Evolutionary conservation across 2,797 vertebrate species (phyloP).

Genomic region (Ctenopoma multispine): DNA sequence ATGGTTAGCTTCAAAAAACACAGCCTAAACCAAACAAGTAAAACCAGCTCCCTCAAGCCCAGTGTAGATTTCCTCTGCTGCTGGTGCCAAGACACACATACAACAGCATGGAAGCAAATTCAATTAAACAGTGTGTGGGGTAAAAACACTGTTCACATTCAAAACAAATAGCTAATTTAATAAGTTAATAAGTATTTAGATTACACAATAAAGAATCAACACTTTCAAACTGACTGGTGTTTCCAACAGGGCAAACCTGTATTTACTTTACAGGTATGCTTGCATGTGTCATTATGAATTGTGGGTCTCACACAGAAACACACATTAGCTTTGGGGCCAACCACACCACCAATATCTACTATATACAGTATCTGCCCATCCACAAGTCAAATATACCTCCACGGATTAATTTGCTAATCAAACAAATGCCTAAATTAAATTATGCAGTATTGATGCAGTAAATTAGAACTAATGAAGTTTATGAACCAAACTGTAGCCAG

Average conservation of each 20-base stretch:
- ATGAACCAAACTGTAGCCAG: constrained; percentile 9
- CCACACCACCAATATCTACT: background rate
- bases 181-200: constrained; percentile 64
- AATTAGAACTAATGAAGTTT: constrained; percentile 15
- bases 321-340: constrained; percentile 1
- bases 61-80: constrained; percentile 65
- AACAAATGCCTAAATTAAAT: constrained; percentile 6
- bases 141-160: constrained; percentile 60
- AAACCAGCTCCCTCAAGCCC: constrained; percentile 63
- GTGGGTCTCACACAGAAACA: constrained; percentile 14
- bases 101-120: constrained; percentile 58
- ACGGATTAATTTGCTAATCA: background rate
- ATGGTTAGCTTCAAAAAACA: constrained; percentile 34
- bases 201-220: constrained; percentile 50
- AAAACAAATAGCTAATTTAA: constrained; percentile 70
- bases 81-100: constrained; percentile 73
- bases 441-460: background rate
- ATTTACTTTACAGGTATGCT: constrained; percentile 23
- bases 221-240: constrained; percentile 41
- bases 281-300: constrained; percentile 12
- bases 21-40: constrained; percentile 65
- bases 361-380: background rate
- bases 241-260: constrained; percentile 23
- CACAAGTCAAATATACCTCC: constrained; percentile 20
- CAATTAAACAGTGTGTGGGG: constrained; percentile 66